phyloP scores from a whole-genome alignment of 2,797 vertebrate species.

The Gastrophryne carolinensis region DNA sequence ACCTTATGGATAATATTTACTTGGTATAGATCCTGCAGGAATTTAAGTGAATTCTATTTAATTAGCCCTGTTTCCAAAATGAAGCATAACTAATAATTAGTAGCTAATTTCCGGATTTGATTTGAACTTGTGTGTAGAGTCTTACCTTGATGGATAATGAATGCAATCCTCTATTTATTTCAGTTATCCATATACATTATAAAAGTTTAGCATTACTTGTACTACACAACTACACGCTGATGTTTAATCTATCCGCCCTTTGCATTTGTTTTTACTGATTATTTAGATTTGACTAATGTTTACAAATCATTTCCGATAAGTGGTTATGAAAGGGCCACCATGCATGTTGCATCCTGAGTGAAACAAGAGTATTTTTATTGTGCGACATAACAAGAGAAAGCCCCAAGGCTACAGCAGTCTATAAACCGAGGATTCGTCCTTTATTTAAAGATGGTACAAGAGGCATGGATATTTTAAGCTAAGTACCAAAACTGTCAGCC shows the following conservation, averaged over 20 bases:
- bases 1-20: too few species aligned
- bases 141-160: neutral
- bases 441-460: conserved; percentile 55
- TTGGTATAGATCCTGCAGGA: neutral
- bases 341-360: conserved; percentile 66
- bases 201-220: neutral
- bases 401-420: conserved; percentile 73
- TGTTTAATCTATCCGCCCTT: neutral
- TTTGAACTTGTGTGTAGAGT: neutral
- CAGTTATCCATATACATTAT: neutral
- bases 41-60: conserved; percentile 9
- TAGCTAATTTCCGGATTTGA: neutral
- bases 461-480: conserved; percentile 63
- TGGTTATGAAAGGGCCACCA: conserved; percentile 73
- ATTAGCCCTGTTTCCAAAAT: conserved; percentile 13
- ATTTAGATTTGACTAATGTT: neutral
- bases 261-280: neutral
- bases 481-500: conserved; percentile 66
- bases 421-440: conserved; percentile 77
- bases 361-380: conserved; percentile 79
- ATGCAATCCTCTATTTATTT: neutral
- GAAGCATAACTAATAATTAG: neutral
- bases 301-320: neutral
- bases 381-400: conserved; percentile 84
- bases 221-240: neutral